Percentiles rank a stretch among this genome's conserved stretches.
Conservation (phyloP, 2,888 invertebrate genomes). For the Cecidostiba fungosa region DNA sequence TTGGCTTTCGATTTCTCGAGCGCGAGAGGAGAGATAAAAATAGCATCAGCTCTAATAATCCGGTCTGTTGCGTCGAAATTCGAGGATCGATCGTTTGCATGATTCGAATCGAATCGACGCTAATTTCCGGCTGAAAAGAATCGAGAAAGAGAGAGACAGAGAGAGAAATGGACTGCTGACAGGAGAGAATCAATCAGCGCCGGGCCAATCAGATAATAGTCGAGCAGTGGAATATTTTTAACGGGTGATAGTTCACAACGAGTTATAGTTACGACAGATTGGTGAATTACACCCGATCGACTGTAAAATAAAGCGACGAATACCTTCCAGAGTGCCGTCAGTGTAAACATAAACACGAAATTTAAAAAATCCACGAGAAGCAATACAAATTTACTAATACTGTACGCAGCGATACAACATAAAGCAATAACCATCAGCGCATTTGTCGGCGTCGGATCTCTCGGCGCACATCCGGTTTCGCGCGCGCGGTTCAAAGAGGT, state of each 20-base stretch:
- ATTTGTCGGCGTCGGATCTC: conserved; percentile 1
- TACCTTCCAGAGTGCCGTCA: not conserved
- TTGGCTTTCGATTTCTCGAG: conserved; percentile 64
- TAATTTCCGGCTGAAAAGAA: conserved; percentile 44
- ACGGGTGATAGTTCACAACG: not conserved
- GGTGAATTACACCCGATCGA: not conserved
- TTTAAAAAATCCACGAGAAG: conserved; percentile 2
- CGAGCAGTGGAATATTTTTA: conserved; percentile 16
- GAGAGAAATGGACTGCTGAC: not conserved
- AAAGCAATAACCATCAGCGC: not conserved
- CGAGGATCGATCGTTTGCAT: conserved; percentile 5
- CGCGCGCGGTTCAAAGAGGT: not conserved
- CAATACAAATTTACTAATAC: too few species aligned
- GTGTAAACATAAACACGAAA: not conserved
- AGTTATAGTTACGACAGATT: conserved; percentile 8
- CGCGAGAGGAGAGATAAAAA: not conserved
- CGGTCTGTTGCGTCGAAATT: not conserved
- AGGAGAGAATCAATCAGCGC: conserved; percentile 43
- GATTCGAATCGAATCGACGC: conserved; percentile 2
- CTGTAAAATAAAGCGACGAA: not conserved
- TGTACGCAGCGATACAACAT: too few species aligned
- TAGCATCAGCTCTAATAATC: conserved; percentile 19
- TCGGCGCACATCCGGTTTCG: conserved; percentile 24
- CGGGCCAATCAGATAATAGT: conserved; percentile 46
- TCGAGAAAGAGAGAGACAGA: not conserved